Evolutionary conservation across 2,797 vertebrate species (phyloP).

Genomic region (Oceanodroma leucorhoa): DNA sequence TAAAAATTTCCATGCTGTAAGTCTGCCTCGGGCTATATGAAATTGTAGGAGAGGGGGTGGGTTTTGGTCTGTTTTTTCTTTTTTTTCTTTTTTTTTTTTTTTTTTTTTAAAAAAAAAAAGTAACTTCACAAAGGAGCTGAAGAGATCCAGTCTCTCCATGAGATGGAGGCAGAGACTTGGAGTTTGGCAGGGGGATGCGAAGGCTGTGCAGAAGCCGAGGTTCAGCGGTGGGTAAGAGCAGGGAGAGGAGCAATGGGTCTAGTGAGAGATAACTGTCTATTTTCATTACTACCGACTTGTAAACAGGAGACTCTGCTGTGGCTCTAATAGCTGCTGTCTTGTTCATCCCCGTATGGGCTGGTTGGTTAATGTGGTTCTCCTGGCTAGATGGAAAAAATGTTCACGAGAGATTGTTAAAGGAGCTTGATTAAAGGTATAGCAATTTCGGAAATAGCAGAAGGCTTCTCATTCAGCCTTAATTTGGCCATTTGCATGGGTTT

Average conservation of each 20-base stretch:
- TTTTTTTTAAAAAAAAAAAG: neutral
- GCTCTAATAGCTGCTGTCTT: neutral
- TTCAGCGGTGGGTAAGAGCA: neutral
- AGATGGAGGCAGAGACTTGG: slow-evolving; percentile 66
- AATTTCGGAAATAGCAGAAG: slow-evolving; percentile 40
- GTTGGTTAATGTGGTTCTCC: slow-evolving; percentile 15
- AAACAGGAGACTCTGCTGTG: neutral
- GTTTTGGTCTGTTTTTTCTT: neutral
- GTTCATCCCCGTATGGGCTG: neutral
- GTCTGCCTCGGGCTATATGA: slow-evolving; percentile 25
- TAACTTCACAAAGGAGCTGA: neutral
- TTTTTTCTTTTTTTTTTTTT: neutral
- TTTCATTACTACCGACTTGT: neutral
- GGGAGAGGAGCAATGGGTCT: neutral
- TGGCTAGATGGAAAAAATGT: neutral
- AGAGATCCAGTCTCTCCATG: slow-evolving; percentile 52
- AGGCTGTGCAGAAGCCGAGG: neutral
- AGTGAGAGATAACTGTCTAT: neutral
- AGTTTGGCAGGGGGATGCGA: neutral
- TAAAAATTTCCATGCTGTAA: slow-evolving; percentile 44
- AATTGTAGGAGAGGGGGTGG: neutral
- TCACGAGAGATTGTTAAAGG: slow-evolving; percentile 16
- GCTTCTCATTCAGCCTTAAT: slow-evolving; percentile 47
- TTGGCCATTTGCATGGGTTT: slow-evolving; percentile 55
- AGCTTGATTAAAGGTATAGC: slow-evolving; percentile 43